phyloP scores from a whole-genome alignment of 2,797 vertebrate species.

The Parauchenoglanis punctatus region DNA sequence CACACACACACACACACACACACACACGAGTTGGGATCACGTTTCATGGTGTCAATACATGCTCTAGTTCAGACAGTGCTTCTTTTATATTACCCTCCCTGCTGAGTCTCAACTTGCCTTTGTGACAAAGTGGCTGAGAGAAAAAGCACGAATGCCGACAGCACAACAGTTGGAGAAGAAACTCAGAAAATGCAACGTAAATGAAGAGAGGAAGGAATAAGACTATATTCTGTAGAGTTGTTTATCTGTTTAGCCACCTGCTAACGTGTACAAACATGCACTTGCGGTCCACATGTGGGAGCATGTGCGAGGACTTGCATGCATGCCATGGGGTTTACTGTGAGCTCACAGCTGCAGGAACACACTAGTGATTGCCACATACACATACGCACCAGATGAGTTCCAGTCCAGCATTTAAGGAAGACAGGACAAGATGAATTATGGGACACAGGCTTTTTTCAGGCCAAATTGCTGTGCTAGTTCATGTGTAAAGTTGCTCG shows the following conservation, averaged over 20 bases:
- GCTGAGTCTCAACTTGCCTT: constrained; percentile 64
- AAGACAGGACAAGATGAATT: constrained; percentile 7
- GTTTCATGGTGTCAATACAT: constrained; percentile 45
- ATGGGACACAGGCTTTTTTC: background rate
- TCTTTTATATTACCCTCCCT: constrained; percentile 26
- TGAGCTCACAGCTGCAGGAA: constrained; percentile 41
- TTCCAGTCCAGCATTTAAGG: background rate
- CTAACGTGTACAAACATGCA: constrained; percentile 4
- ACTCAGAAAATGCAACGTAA: background rate
- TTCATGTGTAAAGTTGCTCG: background rate
- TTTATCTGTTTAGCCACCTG: constrained; percentile 17
- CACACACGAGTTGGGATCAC: constrained; percentile 18
- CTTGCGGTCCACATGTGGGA: constrained; percentile 51
- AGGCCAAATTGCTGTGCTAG: background rate
- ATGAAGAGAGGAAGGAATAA: constrained; percentile 28
- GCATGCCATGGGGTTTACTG: constrained; percentile 32
- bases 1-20: background rate
- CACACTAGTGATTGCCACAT: background rate
- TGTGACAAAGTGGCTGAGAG: constrained; percentile 46
- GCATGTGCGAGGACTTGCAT: constrained; percentile 63
- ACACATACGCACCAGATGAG: constrained; percentile 12
- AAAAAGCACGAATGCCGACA: constrained; percentile 37
- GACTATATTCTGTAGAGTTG: background rate
- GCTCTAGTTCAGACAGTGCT: constrained; percentile 46
- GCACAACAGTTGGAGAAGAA: background rate